Evolutionary conservation across 2,888 invertebrate genomes (phyloP).

Genomic region (Nomada flava): DNA sequence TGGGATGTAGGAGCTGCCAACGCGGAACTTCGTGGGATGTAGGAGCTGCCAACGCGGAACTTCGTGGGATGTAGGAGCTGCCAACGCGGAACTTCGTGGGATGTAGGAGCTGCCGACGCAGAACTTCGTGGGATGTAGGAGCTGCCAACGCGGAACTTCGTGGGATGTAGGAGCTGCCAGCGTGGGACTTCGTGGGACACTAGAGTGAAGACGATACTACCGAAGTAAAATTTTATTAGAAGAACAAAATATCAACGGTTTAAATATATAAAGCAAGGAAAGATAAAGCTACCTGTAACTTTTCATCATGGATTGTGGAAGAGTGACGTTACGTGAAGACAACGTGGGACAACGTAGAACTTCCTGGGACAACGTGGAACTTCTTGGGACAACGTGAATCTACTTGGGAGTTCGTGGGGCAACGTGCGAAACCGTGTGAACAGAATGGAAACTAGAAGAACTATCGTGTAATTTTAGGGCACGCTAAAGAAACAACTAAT

Average conservation of each 20-base stretch:
- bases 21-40: no score
- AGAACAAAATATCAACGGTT: not conserved
- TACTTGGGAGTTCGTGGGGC: not conserved
- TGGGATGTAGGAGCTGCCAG: not conserved
- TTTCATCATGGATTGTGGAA: no score
- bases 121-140: conserved; percentile 7
- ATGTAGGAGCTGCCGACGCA: not conserved
- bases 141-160: no score
- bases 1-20: no score
- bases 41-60: no score
- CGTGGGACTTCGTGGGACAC: not conserved
- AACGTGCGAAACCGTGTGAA: not conserved
- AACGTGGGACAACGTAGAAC: not conserved
- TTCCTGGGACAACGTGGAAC: not conserved
- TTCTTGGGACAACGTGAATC: not conserved
- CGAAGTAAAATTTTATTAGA: not conserved
- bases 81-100: no score
- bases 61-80: no score
- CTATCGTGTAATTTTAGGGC: not conserved
- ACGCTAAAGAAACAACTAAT: not conserved
- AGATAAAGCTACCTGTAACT: not conserved
- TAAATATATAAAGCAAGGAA: not conserved
- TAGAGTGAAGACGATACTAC: not conserved
- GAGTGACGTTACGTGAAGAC: not conserved
- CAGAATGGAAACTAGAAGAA: not conserved